Conservation (phyloP, 2,888 invertebrate genomes). For the Machimus rusticus region DNA sequence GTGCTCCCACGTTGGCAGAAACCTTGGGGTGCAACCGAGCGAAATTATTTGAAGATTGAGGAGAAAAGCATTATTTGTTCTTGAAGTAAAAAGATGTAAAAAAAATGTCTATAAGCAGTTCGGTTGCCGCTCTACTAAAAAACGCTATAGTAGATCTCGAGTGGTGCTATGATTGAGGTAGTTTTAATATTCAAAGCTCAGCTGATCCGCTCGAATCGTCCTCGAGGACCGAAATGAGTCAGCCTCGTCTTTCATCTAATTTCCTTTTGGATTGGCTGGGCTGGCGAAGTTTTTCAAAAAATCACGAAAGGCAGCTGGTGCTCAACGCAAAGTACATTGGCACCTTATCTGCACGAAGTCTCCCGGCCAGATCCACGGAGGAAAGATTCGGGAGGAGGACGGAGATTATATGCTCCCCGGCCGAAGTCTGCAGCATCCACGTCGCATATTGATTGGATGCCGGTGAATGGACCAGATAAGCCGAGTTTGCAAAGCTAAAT, state of each 20-base stretch:
- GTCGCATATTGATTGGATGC: constrained; percentile 32
- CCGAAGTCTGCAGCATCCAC: neutral
- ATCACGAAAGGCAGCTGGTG: neutral
- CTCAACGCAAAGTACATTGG: constrained; percentile 16
- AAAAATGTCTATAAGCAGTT: neutral
- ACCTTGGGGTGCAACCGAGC: neutral
- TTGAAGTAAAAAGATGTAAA: neutral
- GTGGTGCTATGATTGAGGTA: neutral
- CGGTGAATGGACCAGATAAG: constrained; percentile 38
- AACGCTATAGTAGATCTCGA: neutral
- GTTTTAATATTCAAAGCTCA: neutral
- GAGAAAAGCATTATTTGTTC: neutral
- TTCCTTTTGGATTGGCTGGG: neutral
- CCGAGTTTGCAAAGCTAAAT: constrained; percentile 36
- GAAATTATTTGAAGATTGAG: neutral
- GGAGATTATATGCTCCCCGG: neutral
- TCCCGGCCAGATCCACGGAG: neutral
- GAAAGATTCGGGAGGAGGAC: neutral
- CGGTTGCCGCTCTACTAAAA: neutral
- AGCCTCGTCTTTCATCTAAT: neutral
- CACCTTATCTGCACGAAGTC: neutral
- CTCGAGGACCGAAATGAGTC: neutral
- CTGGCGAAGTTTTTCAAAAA: neutral
- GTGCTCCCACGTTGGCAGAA: neutral
- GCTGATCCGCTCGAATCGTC: neutral